Evolutionary conservation across 2,113 vertebrate genomes (phyloP).

Genomic region (Microtus richardsoni): DNA sequence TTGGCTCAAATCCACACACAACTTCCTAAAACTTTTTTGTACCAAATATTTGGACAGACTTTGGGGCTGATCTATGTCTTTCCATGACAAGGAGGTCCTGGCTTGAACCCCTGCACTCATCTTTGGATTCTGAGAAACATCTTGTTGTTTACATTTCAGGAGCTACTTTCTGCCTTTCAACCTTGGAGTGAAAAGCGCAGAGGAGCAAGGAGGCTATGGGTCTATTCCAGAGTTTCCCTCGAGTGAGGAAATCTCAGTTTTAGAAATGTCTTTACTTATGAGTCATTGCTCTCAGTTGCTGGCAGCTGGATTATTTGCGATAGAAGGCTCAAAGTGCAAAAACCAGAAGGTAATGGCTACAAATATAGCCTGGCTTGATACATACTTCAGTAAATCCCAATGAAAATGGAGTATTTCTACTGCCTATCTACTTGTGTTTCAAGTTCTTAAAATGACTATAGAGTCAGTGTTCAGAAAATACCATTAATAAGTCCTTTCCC

Average conservation of each 20-base stretch:
- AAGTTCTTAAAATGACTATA: slow-evolving; percentile 42
- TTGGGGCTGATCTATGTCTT: slow-evolving; percentile 15
- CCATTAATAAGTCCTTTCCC: background rate
- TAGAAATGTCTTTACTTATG: slow-evolving; percentile 33
- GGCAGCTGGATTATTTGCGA: slow-evolving; percentile 31
- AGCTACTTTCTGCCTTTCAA: slow-evolving; percentile 3
- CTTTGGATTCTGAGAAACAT: slow-evolving; percentile 47
- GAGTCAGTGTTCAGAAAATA: slow-evolving; percentile 3
- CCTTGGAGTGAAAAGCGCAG: slow-evolving; percentile 22
- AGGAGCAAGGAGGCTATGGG: background rate
- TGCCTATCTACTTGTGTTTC: slow-evolving; percentile 1
- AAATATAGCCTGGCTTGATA: background rate
- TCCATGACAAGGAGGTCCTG: background rate
- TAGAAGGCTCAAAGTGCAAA: slow-evolving; percentile 26
- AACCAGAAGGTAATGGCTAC: background rate
- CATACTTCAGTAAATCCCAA: background rate
- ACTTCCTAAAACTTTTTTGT: slow-evolving; percentile 44
- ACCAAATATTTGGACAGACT: slow-evolving; percentile 44
- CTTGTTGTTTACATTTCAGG: slow-evolving; percentile 36
- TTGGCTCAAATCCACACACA: slow-evolving; percentile 30
- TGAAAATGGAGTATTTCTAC: slow-evolving; percentile 1
- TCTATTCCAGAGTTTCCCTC: slow-evolving; percentile 33
- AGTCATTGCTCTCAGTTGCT: slow-evolving; percentile 20
- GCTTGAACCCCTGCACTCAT: background rate
- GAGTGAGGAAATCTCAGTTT: slow-evolving; percentile 40